Base-by-base conservation (phyloP, 2,797 vertebrate species). In the Arnoldichthys spilopterus region DNA sequence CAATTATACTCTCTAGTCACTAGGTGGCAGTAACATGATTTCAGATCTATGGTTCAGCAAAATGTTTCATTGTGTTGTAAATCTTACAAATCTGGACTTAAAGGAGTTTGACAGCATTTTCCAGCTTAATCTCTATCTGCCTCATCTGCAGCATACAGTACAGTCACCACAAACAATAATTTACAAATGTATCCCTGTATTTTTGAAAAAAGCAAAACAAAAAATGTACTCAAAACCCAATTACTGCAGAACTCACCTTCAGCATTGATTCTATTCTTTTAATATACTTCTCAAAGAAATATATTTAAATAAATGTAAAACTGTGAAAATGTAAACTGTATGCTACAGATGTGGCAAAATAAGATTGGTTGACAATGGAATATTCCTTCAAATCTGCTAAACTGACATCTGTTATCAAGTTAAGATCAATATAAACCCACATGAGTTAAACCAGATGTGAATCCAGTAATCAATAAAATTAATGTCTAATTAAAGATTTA, bases 1-100 rank as follows among this genome's bases (percentile, higher is more conserved):
- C 43, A 79, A 20, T 13, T 62, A 64, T 47, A 22, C 49, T 63
- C 49, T 61, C 28, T 2, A 5, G 47, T 20, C 78, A 80, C 78
- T 76, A 80, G 78, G 45, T 75, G 73, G 78, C 78, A 75, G 78
- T 80, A 53, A 72, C 18, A 80, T 28, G n/a, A 32, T 76, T 56
- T 20, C 1, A 56, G 58, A 64, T 56, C 20, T 24, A 47, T 16
- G 13, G 7, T 15, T 30, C 30, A 62, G 34, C 11, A 22, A 37
- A 40, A 64, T 4, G 3, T 24, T 9, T 56, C 9, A 64, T 7
- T 40, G 20, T 11, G 37, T 63, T 37, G 18, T 3, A 63, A 37
- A 64, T 30, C 11, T 30, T 37, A 37, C 34, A 37, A 37, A 37
- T 3, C 18, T 16, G 16, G 47, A 20, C 47, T 5, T 20, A 1